Evolutionary conservation across 2,797 vertebrate genomes (phyloP), one percentile per base, ranked within the genome.

Genomic region (Leptodactylus fallax): DNA sequence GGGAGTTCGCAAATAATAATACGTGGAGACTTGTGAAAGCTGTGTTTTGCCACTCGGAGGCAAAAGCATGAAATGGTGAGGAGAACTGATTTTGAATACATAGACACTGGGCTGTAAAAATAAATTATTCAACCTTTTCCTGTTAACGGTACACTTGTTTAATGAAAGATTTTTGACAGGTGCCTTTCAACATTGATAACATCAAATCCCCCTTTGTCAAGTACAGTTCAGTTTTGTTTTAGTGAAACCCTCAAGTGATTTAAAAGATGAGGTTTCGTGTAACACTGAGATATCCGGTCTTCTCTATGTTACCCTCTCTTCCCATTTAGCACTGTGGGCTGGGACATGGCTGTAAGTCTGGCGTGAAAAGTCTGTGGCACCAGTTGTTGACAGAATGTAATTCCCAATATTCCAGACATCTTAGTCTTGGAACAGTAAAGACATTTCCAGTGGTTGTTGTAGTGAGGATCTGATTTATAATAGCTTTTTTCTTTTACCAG

Each of bases 401-500:
- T 63, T 81, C 79, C 36, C 36, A 65, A n/a, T 36, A 63, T 61
- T 17, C 25, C 25, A 45, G 78, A 19, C 36, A 25, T 14, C 1
- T 23, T 49, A 7, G 12, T 65, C 63, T 19, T 63, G 2, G 58
- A 77, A 49, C 36, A 49, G 19, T n/a, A 10, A 8, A 72, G 36
- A 69, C 65, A 36, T 27, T 79, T 14, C 58, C 36, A 36, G 10
- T 16, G 9, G 16, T 58, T 17, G 3, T 19, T 67, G 23, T 56
- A 84, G 25, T 36, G 56, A 55, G 6, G 14, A n/a, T 47, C 11
- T 25, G 7, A 49, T 36, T 23, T 60, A 2, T 60, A 76, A 76
- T 55, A 51, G 0, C 5, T 85, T 63, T 78, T 19, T 65, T 77
- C n/a, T 85, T 63, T 55, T 23, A 65, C 49, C 92, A 99, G 98